Evolutionary conservation across 1,140 invertebrate species (phyloP).

Genomic region (Acyrthosiphon pisum): DNA sequence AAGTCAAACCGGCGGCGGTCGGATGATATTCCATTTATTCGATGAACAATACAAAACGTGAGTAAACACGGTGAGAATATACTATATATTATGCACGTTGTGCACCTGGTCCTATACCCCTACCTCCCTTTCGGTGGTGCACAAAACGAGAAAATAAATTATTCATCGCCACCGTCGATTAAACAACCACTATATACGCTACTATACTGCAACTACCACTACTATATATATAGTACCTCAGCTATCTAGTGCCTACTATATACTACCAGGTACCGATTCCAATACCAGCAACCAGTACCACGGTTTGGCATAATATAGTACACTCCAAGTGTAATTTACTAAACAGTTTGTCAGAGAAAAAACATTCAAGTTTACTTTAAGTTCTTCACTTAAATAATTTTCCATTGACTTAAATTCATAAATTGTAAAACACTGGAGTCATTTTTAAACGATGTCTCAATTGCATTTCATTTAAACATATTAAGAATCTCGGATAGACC

Average conservation of each 20-base stretch:
- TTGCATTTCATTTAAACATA: too few relatives aligned
- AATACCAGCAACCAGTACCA: not conserved
- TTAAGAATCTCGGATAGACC: too few relatives aligned
- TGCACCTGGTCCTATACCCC: not conserved
- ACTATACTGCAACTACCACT: not conserved
- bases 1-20: not conserved
- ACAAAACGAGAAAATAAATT: constrained; percentile 28
- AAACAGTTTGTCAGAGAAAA: too few relatives aligned
- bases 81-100: not conserved
- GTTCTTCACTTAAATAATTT: too few relatives aligned
- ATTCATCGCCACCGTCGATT: constrained; percentile 9
- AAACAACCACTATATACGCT: not conserved
- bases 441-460: too few relatives aligned
- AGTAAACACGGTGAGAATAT: constrained; percentile 10
- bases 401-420: too few relatives aligned
- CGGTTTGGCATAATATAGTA: not conserved
- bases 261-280: not conserved
- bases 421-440: too few relatives aligned
- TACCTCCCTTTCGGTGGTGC: not conserved
- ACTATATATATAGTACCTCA: not conserved
- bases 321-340: not conserved
- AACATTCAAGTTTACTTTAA: too few relatives aligned
- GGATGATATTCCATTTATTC: constrained; percentile 26
- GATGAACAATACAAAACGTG: constrained; percentile 23
- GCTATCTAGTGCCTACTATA: not conserved